A percentile compares a stretch with the other conserved stretches of the same genome.
Evolutionary conservation across 2,888 invertebrate genomes (phyloP).

Genomic region (Drosophila rubida): DNA sequence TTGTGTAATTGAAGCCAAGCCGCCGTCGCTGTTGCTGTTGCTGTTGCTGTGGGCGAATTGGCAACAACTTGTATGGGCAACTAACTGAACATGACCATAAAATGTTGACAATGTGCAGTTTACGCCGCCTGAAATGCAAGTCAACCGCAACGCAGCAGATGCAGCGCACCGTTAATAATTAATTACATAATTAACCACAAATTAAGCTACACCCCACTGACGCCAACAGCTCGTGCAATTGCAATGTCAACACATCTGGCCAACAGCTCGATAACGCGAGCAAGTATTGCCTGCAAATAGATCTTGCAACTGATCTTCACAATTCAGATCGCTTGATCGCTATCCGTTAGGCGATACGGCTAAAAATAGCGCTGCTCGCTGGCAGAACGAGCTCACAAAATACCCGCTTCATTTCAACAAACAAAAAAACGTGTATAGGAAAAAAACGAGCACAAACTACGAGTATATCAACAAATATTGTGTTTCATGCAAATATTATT

Average conservation of each 20-base stretch:
- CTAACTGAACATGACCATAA: conserved; percentile 51
- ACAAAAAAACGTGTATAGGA: neutral
- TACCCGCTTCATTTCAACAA: conserved; percentile 5
- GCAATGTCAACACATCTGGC: conserved; percentile 65
- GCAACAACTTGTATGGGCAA: conserved; percentile 25
- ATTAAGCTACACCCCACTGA: conserved; percentile 69
- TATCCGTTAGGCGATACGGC: neutral
- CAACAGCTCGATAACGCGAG: conserved; percentile 10
- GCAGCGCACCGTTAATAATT: conserved; percentile 75
- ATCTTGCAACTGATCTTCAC: conserved; percentile 26
- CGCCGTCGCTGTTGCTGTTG: neutral
- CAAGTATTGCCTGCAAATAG: conserved; percentile 30
- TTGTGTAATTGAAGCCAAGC: conserved; percentile 49
- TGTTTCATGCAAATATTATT: conserved; percentile 61
- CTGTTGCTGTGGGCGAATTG: neutral
- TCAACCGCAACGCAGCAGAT: conserved; percentile 48
- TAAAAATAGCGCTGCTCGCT: conserved; percentile 17
- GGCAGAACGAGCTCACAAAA: conserved; percentile 14
- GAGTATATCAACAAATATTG: conserved; percentile 60
- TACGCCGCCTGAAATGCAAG: conserved; percentile 44
- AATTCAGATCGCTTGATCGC: neutral
- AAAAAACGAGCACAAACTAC: neutral
- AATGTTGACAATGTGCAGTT: conserved; percentile 46
- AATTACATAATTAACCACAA: conserved; percentile 80
- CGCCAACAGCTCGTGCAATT: conserved; percentile 24